These are phyloP conservation scores for Melanocharis versteri DNA, from an alignment of 2,113 vertebrate genomes.

Conservation along the genomic window DNA sequence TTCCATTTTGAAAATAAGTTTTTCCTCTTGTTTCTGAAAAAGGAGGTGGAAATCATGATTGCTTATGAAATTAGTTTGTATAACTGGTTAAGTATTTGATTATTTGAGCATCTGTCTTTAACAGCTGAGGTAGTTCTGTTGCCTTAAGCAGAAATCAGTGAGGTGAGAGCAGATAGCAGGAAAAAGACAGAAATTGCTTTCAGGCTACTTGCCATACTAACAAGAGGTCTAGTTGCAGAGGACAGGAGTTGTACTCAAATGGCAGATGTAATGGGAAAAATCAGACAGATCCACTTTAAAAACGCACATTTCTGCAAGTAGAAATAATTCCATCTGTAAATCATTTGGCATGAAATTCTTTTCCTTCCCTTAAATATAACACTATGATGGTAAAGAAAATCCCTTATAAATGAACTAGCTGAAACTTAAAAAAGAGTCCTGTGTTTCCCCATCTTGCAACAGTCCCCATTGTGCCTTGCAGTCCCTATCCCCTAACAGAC, in stretches of 20 bases:
- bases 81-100: conserved; percentile 8
- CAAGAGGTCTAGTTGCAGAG: neutral
- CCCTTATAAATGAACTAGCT: neutral
- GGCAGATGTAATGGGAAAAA: neutral
- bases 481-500: neutral
- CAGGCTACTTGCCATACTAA: neutral
- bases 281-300: neutral
- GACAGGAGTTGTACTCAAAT: neutral
- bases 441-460: neutral
- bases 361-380: neutral
- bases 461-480: neutral
- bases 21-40: conserved; percentile 21
- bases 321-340: neutral
- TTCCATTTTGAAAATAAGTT: conserved; percentile 7
- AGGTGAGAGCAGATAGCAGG: neutral
- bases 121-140: neutral
- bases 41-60: neutral
- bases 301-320: neutral
- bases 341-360: neutral
- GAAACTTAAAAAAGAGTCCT: neutral
- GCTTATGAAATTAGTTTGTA: conserved; percentile 18
- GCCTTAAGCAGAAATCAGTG: conserved; percentile 1
- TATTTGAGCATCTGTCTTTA: conserved; percentile 13
- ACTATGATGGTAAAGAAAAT: neutral
- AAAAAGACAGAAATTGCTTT: neutral